Evolutionary conservation across 1,140 invertebrate species (phyloP).

Genomic region (Galendromus occidentalis): DNA sequence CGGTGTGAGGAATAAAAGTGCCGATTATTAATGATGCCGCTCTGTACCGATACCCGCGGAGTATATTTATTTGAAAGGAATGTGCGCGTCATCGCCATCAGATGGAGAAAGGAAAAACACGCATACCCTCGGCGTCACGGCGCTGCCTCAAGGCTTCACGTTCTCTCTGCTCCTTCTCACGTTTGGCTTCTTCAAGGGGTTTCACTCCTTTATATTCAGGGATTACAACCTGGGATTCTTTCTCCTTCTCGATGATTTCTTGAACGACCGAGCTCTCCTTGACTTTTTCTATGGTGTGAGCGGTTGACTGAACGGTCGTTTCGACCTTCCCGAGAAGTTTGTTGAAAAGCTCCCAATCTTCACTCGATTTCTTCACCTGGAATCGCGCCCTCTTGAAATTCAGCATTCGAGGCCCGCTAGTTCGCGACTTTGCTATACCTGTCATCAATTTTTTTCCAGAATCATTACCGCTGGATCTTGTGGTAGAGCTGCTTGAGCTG

Average conservation of each 20-base stretch:
- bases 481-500: neutral
- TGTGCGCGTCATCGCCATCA: too few species aligned
- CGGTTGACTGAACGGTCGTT: neutral
- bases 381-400: too few species aligned
- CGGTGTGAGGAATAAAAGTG: too few species aligned
- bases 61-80: too few species aligned
- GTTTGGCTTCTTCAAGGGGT: neutral
- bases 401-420: too few species aligned
- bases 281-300: neutral
- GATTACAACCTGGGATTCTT: neutral
- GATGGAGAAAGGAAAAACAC: neutral
- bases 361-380: neutral
- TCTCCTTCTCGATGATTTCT: neutral
- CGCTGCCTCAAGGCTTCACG: neutral
- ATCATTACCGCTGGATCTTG: neutral
- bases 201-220: slow-evolving; percentile 5
- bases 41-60: too few species aligned
- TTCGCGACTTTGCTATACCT: too few species aligned
- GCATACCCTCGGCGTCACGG: neutral
- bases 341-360: slow-evolving; percentile 1
- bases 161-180: neutral
- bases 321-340: slow-evolving; percentile 5
- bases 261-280: neutral
- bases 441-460: too few species aligned
- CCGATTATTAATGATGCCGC: too few species aligned